Evolutionary conservation across 2,797 vertebrate species (phyloP), one percentile per base, ranked within the genome.

Genomic region (Hyperoplus lanceolatus): DNA sequence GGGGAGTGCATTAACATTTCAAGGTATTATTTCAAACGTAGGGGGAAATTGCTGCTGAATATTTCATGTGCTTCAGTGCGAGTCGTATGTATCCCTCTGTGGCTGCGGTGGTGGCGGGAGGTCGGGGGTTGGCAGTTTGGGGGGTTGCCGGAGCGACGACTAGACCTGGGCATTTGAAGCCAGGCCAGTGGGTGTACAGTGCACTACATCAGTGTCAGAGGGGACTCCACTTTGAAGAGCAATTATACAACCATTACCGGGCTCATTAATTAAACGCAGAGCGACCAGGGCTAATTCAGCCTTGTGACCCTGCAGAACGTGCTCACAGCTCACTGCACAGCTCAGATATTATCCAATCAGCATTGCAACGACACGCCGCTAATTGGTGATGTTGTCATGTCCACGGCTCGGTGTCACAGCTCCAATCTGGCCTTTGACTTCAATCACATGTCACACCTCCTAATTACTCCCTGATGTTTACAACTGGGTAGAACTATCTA

Each of bases 1-100:
- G 77, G 84, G 29, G 84, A 88, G 72, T 45, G 14, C 91, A 93
- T 94, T 93, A 93, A 86, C 90, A 92, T 93, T 94, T 92, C 87
- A 91, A 93, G 86, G 89, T 91, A 90, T 93, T 92, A 93, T 93
- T 92, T 93, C 87, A 88, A 93, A 92, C 45, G 63, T 50, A 29
- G 55, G 73, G 74, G 74, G 83, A 86, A 90, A 94, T 89, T 91
- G 86, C 82, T 89, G 75, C 66, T 93, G 87, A 94, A 94, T 94
- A 93, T 93, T 95, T 94, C 76, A 94, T 92, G 83, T 0, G 39
- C 42, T 48, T 45, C 60, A 77, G 83, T 73, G 78, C 39, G 51
- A 82, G 69, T 84, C 50, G 58, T 63, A 80, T 67, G 79, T 82
- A 84, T 89, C 76, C 81, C 77, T 71, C 68, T 71, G 88, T 61